These are phyloP conservation scores for Miichthys miiuy DNA, from an alignment of 2,797 vertebrate species.

Conservation along the genomic window DNA sequence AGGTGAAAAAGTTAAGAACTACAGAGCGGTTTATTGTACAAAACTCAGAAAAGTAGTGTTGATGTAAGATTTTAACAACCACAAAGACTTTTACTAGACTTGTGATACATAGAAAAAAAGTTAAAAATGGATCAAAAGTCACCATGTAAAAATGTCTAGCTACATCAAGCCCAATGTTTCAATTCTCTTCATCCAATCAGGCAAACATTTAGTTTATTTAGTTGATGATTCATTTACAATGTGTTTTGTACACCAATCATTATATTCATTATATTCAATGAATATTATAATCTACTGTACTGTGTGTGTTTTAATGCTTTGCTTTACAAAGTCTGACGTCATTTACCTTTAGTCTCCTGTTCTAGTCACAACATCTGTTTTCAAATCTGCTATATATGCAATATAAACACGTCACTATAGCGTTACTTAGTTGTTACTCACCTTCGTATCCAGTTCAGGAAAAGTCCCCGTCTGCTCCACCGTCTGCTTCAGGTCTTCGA, in stretches of 20 bases:
- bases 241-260: conserved; percentile 1
- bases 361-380: conserved; percentile 20
- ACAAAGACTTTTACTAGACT: conserved; percentile 13
- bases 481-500: conserved; percentile 85
- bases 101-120: background rate
- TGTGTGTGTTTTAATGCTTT: conserved; percentile 1
- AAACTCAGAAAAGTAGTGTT: conserved; percentile 4
- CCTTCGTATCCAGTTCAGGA: conserved; percentile 70
- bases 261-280: background rate
- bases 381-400: conserved; percentile 4
- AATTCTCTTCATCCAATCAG: conserved; percentile 1
- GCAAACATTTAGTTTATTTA: background rate
- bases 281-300: background rate
- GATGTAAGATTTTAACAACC: conserved; percentile 2
- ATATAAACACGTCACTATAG: background rate
- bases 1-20: conserved; percentile 63
- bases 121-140: background rate
- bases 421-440: conserved; percentile 32
- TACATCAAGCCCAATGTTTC: background rate
- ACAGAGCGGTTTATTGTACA: conserved; percentile 25
- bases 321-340: conserved; percentile 28
- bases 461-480: conserved; percentile 77
- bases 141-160: background rate
- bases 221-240: background rate
- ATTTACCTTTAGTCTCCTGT: conserved; percentile 4